These are phyloP conservation scores for Climacteris rufus DNA, from an alignment of 2,113 vertebrate species.

Conservation along the genomic window DNA sequence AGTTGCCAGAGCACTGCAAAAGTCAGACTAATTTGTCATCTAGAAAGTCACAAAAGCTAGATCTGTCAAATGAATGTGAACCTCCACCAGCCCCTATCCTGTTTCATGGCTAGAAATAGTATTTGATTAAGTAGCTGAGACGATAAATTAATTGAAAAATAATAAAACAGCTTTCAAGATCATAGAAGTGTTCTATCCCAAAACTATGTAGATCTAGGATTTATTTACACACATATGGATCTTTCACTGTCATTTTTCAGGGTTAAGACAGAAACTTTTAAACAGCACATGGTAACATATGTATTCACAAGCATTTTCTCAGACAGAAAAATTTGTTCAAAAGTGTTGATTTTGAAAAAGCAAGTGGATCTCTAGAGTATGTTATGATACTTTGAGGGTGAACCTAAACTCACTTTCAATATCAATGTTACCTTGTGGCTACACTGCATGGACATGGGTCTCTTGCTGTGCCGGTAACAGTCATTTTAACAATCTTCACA, in stretches of 20 bases:
- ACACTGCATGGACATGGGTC: neutral
- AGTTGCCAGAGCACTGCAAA: neutral
- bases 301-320: neutral
- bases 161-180: neutral
- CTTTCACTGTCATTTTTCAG: neutral
- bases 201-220: neutral
- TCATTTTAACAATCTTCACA: neutral
- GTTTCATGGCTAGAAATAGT: neutral
- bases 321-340: neutral
- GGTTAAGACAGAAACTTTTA: neutral
- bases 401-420: neutral
- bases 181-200: neutral
- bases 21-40: slow-evolving; percentile 23
- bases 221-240: neutral
- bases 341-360: neutral
- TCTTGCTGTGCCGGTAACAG: neutral
- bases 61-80: slow-evolving; percentile 3
- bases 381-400: neutral
- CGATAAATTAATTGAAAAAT: neutral
- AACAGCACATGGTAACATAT: neutral
- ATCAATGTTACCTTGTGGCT: neutral
- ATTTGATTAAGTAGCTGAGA: neutral
- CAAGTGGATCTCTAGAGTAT: neutral
- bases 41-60: neutral
- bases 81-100: neutral